Percentiles rank a stretch among this genome's conserved stretches.
Conservation (phyloP, 2,888 invertebrate species). For the Tachina fera region DNA sequence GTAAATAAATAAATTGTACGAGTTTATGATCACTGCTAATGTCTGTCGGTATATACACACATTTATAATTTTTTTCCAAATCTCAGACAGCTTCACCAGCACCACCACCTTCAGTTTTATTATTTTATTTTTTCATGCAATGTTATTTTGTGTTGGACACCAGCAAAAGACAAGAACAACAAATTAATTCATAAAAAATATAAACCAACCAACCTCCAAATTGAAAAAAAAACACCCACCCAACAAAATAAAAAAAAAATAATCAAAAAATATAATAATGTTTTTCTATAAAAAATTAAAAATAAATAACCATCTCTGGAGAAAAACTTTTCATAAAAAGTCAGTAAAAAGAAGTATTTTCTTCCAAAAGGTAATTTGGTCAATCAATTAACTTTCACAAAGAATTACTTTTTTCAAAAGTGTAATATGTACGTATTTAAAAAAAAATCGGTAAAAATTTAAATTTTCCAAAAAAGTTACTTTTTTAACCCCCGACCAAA, state of each 20-base stretch:
- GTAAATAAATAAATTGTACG: conserved; percentile 66
- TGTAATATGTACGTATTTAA: too few relatives aligned
- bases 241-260: conserved; percentile 28
- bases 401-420: background rate
- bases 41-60: background rate
- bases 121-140: conserved; percentile 25
- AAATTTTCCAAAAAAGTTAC: too few relatives aligned
- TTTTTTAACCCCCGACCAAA: too few relatives aligned
- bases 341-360: background rate
- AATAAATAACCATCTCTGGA: background rate
- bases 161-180: conserved; percentile 33
- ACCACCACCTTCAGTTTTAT: conserved; percentile 38
- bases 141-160: conserved; percentile 41
- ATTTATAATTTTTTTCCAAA: conserved; percentile 28
- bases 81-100: conserved; percentile 41
- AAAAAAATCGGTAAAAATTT: too few relatives aligned
- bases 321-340: background rate
- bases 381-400: background rate
- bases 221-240: conserved; percentile 60
- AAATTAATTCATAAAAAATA: conserved; percentile 22
- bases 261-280: background rate
- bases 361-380: background rate
- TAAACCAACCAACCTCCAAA: conserved; percentile 60
- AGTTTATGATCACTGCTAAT: conserved; percentile 52
- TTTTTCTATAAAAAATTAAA: background rate